phyloP scores from a whole-genome alignment of 2,797 vertebrate genomes.

The Aphelocoma californica region DNA sequence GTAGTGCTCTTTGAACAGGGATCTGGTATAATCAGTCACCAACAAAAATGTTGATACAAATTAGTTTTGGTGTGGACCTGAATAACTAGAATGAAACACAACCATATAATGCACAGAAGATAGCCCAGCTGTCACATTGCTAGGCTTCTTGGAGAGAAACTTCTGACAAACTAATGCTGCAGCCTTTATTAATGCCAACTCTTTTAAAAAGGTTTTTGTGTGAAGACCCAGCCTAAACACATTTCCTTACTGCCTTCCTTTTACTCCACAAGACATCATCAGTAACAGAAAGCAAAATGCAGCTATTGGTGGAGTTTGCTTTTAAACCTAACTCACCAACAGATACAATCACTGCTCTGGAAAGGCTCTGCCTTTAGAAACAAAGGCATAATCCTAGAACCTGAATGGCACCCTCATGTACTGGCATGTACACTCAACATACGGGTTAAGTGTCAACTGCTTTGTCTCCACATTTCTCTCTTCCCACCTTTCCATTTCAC shows the following conservation, averaged over 20 bases:
- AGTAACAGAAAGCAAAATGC: not conserved
- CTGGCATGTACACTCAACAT: not conserved
- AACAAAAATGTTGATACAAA: not conserved
- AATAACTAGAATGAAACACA: not conserved
- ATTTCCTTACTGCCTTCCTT: not conserved
- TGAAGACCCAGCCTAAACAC: not conserved
- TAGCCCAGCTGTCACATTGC: not conserved
- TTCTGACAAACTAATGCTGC: not conserved
- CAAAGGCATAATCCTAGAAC: not conserved
- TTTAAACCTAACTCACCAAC: not conserved
- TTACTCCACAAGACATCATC: not conserved
- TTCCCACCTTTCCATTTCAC: not conserved
- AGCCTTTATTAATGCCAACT: not conserved
- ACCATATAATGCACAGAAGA: not conserved
- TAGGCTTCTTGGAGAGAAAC: not conserved
- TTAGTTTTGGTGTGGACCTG: not conserved
- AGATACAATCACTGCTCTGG: not conserved
- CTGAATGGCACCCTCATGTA: not conserved
- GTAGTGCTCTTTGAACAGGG: not conserved
- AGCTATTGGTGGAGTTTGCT: not conserved
- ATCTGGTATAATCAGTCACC: not conserved
- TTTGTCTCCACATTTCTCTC: not conserved
- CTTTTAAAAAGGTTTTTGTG: not conserved
- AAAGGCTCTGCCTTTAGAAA: not conserved
- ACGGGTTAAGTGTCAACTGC: fast-evolving